phyloP scores from a whole-genome alignment of 2,888 invertebrate species.

The Lasiommata megera region DNA sequence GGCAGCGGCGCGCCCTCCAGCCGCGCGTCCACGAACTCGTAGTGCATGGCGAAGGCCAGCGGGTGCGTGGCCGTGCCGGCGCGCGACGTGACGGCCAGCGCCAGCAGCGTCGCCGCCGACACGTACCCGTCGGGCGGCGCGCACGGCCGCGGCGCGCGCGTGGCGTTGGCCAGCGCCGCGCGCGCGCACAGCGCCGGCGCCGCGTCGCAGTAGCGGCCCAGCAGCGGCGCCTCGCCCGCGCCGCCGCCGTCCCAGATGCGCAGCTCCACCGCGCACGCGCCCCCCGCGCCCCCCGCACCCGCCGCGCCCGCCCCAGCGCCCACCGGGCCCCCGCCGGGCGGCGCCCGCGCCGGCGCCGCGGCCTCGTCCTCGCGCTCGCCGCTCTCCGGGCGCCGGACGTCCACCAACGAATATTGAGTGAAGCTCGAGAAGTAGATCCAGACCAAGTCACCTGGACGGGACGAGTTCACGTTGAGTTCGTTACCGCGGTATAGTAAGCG shows the following conservation, averaged over 20 bases:
- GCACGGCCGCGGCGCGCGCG: slow-evolving; percentile 90
- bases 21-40: slow-evolving; percentile 91
- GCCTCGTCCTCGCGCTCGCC: slow-evolving; percentile 71
- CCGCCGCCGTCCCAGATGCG: slow-evolving; percentile 89
- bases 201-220: slow-evolving; percentile 88
- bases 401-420: slow-evolving; percentile 87
- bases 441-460: slow-evolving; percentile 84
- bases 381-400: slow-evolving; percentile 72
- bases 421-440: slow-evolving; percentile 95
- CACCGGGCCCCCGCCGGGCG: slow-evolving; percentile 80
- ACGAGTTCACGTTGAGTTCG: no score
- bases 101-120: slow-evolving; percentile 57
- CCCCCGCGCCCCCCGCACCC: slow-evolving; percentile 26
- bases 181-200: slow-evolving; percentile 92
- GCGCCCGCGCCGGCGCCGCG: slow-evolving; percentile 70
- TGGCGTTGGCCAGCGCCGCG: slow-evolving; percentile 86
- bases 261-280: slow-evolving; percentile 84
- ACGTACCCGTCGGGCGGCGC: slow-evolving; percentile 90
- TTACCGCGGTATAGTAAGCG: no score
- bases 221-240: slow-evolving; percentile 67
- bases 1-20: slow-evolving; percentile 86
- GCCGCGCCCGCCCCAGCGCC: slow-evolving; percentile 21
- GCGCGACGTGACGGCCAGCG: slow-evolving; percentile 74
- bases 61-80: slow-evolving; percentile 91
- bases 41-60: slow-evolving; percentile 86